These are phyloP conservation scores for Pelusios castaneus DNA, from an alignment of 2,113 vertebrate species.

Conservation along the genomic window DNA sequence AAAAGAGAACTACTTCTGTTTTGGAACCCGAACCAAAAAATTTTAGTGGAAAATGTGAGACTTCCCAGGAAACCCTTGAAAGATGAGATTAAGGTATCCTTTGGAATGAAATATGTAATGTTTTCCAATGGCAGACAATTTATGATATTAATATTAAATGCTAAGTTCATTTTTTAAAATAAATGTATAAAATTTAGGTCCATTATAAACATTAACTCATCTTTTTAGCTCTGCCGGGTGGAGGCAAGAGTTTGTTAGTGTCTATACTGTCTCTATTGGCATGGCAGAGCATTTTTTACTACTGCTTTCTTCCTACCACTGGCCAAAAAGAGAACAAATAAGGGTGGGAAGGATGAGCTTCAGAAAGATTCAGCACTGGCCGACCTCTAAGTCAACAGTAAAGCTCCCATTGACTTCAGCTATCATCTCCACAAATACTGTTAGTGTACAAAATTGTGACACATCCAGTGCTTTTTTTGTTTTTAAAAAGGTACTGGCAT, in stretches of 20 bases:
- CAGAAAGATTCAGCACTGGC: background rate
- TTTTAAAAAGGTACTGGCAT: no score
- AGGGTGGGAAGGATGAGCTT: no score
- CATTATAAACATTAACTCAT: background rate
- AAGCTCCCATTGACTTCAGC: background rate
- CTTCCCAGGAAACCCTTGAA: background rate
- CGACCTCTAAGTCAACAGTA: background rate
- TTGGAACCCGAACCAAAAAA: background rate
- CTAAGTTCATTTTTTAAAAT: background rate
- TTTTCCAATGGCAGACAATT: background rate
- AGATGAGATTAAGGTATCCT: accelerated
- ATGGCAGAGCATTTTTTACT: background rate
- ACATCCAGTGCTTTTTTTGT: no score
- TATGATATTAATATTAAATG: background rate
- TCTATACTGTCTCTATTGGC: background rate
- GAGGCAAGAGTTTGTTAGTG: background rate
- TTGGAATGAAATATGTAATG: background rate
- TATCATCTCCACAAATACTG: background rate
- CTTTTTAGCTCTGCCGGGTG: background rate
- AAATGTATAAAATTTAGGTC: no score
- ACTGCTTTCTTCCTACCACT: background rate
- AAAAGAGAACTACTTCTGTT: background rate
- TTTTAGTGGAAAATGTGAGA: background rate
- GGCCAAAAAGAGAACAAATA: no score
- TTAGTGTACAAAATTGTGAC: background rate